Percentiles rank a stretch among this genome's conserved stretches.
Conservation (phyloP, 2,113 vertebrate genomes). For the Entelurus aequoreus region DNA sequence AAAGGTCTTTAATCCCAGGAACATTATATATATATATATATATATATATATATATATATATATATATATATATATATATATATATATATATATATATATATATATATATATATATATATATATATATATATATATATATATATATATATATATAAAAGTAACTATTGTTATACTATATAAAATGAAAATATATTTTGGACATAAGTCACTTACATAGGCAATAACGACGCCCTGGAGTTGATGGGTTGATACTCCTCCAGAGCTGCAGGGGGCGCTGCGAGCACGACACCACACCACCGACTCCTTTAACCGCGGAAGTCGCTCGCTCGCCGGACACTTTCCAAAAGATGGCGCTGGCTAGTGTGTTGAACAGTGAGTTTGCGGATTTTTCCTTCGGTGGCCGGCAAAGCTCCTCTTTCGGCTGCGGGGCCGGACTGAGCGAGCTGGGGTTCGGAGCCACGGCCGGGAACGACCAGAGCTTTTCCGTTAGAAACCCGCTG, state of each 20-base stretch:
- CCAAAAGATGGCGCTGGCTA: constrained; percentile 82
- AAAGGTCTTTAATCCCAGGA: no score
- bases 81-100: no score
- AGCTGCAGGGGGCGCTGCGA: constrained; percentile 49
- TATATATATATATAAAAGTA: no score
- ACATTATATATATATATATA: no score
- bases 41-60: no score
- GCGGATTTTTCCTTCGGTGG: constrained; percentile 69
- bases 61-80: no score
- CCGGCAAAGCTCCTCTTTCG: constrained; percentile 36
- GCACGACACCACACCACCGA: not conserved
- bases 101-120: no score
- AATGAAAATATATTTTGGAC: no score
- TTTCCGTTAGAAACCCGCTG: constrained; percentile 50
- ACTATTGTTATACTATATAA: no score
- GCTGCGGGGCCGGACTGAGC: constrained; percentile 24
- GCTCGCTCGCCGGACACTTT: constrained; percentile 39
- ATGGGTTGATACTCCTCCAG: not conserved
- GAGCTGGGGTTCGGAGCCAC: constrained; percentile 45
- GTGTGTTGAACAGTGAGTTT: constrained; percentile 70
- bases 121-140: no score
- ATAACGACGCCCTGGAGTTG: no score
- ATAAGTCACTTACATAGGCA: no score
- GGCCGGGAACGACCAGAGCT: constrained; percentile 51
- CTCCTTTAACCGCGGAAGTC: constrained; percentile 10